These are phyloP conservation scores for Slavum lentiscoides DNA, from an alignment of 2,888 invertebrate genomes.

Conservation along the genomic window DNA sequence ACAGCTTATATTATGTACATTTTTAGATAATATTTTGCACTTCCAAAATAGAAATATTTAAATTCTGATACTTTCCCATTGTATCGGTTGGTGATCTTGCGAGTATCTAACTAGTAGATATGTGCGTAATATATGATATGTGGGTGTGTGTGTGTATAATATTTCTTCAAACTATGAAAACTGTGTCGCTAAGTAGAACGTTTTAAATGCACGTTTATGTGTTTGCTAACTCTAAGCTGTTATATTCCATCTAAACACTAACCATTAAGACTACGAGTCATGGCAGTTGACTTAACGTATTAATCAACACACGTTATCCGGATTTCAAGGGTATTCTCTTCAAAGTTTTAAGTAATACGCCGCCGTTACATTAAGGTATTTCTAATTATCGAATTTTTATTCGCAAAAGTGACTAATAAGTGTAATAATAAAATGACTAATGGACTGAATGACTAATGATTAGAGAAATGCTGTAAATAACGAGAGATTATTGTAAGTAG, in stretches of 20 bases:
- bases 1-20: too few species aligned
- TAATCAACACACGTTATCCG: conserved; percentile 15
- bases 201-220: not conserved
- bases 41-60: too few species aligned
- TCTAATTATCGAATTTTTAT: too few species aligned
- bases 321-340: not conserved
- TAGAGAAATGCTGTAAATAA: too few species aligned
- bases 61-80: too few species aligned
- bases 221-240: conserved; percentile 13
- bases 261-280: conserved; percentile 5
- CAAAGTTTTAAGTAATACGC: not conserved
- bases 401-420: too few species aligned
- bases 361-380: not conserved
- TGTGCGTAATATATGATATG: not conserved
- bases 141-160: not conserved
- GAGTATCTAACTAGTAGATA: too few species aligned
- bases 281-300: conserved; percentile 15
- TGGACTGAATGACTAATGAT: too few species aligned
- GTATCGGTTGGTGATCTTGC: too few species aligned
- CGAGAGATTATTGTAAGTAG: too few species aligned
- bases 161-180: not conserved
- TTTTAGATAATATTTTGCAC: too few species aligned
- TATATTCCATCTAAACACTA: conserved; percentile 3
- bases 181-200: not conserved
- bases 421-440: too few species aligned